Percentiles rank a stretch among this genome's conserved stretches.
These are phyloP conservation scores for Urocyon cinereoargenteus DNA, from an alignment of 2,797 vertebrate species.

Conservation along the genomic window DNA sequence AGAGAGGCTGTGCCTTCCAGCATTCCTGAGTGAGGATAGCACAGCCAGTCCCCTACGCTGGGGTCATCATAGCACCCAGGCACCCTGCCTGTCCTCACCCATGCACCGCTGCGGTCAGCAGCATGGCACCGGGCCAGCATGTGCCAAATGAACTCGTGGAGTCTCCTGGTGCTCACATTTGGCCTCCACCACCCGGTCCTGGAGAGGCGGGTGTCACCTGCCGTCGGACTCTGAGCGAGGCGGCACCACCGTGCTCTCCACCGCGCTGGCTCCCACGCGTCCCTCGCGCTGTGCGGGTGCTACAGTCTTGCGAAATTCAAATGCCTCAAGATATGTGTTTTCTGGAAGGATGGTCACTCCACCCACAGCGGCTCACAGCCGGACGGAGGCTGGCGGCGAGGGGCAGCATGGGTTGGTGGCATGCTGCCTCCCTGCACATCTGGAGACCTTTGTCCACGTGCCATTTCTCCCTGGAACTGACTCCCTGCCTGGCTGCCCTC, in stretches of 20 bases:
- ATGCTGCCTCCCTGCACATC: too few species aligned
- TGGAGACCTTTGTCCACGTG: too few species aligned
- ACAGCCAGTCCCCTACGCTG: not conserved
- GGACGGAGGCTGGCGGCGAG: too few species aligned
- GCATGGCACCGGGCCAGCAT: not conserved
- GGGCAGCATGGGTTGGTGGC: too few species aligned
- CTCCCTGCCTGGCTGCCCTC: too few species aligned
- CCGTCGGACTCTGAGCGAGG: not conserved
- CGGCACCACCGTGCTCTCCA: rapidly evolving
- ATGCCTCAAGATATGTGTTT: too few species aligned
- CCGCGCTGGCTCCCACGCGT: rapidly evolving
- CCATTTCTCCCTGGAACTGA: too few species aligned
- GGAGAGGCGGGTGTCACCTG: not conserved
- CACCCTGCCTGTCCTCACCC: not conserved
- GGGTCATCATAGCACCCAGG: rapidly evolving
- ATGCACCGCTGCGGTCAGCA: rapidly evolving
- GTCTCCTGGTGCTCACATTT: not conserved
- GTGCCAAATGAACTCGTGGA: not conserved
- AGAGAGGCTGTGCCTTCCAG: not conserved
- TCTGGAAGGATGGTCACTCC: too few species aligned
- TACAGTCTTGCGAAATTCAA: too few species aligned
- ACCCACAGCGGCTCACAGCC: too few species aligned
- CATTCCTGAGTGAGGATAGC: rapidly evolving
- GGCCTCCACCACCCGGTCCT: not conserved
- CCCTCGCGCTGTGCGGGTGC: rapidly evolving